Base-by-base conservation (phyloP, 2,888 invertebrate genomes). In the Eucriotettix oculatus region DNA sequence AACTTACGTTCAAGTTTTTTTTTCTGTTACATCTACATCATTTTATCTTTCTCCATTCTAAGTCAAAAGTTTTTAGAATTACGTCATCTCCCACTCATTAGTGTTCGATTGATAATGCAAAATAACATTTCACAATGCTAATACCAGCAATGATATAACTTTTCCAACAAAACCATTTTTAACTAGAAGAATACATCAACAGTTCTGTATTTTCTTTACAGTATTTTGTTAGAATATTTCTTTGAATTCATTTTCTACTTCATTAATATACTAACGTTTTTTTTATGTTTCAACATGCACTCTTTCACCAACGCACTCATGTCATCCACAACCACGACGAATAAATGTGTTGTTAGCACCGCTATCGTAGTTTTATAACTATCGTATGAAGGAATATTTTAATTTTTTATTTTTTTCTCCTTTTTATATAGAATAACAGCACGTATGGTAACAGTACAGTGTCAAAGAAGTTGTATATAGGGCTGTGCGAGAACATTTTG, bases 121-220 rank as follows among this genome's bases (percentile, higher is more conserved):
- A 48, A 48, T 48, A 12, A 12, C 48, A 14, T 29, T 29, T 29
- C 29, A 29, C 29, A 29, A 29, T 29, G 29, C 29, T 29, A 14
- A 12, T 48, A n/a, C 48, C 14, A 12, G 48, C 48, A 48, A 14
- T n/a, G 48, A 12, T 14, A 48, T 48, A 14, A 14, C 48, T 48
- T 48, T n/a, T 48, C n/a, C 48, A n/a, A 12, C 48, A 14, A 48
- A 48, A 14, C 48, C 55, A 42, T 55, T 42, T 41, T 55, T 40
- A 40, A 42, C 55, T 55, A 55, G 55, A 55, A 55, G 55, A 55
- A 55, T 55, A 55, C 55, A 55, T 48, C 52, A 58, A 53, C 54
- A 53, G 52, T 58, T 58, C 54, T 58, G 52, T 48, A 48, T n/a
- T 48, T 12, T 12, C 48, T 48, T 48, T 14, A 48, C 12, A n/a